These are phyloP conservation scores for Pimephales promelas DNA, from an alignment of 2,113 vertebrate species.

Conservation along the genomic window DNA sequence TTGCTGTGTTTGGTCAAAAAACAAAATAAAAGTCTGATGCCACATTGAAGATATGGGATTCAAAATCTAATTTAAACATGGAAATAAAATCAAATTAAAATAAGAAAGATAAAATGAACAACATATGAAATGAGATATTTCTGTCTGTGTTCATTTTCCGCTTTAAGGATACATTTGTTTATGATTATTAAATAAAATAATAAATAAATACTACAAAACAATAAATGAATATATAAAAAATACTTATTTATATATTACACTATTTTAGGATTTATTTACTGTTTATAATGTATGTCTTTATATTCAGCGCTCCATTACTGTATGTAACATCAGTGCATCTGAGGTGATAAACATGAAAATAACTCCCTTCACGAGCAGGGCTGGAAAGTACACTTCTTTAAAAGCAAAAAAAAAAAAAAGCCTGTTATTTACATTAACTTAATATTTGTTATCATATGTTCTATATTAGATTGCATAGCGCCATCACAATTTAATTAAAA, in stretches of 20 bases:
- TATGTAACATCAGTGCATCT: neutral
- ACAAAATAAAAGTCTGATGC: neutral
- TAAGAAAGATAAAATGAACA: neutral
- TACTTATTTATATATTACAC: neutral
- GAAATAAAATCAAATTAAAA: neutral
- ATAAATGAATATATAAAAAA: neutral
- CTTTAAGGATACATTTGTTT: neutral
- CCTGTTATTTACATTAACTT: constrained; percentile 41
- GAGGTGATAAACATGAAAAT: constrained; percentile 1
- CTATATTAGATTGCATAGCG: constrained; percentile 36
- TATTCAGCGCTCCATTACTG: too few relatives aligned
- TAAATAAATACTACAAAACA: neutral
- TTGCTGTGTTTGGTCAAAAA: constrained; percentile 5
- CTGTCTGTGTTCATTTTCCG: neutral
- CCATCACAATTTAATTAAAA: constrained; percentile 8
- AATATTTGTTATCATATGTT: constrained; percentile 38
- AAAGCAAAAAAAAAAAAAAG: neutral
- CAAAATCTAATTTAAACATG: neutral
- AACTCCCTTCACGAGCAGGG: neutral
- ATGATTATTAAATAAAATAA: neutral
- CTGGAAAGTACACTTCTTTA: constrained; percentile 6
- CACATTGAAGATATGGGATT: neutral
- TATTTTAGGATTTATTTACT: neutral
- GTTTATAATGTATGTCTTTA: too few relatives aligned
- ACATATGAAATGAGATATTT: neutral